These are phyloP conservation scores for Meghimatium bilineatum DNA, from an alignment of 2,888 invertebrate species.

Conservation along the genomic window DNA sequence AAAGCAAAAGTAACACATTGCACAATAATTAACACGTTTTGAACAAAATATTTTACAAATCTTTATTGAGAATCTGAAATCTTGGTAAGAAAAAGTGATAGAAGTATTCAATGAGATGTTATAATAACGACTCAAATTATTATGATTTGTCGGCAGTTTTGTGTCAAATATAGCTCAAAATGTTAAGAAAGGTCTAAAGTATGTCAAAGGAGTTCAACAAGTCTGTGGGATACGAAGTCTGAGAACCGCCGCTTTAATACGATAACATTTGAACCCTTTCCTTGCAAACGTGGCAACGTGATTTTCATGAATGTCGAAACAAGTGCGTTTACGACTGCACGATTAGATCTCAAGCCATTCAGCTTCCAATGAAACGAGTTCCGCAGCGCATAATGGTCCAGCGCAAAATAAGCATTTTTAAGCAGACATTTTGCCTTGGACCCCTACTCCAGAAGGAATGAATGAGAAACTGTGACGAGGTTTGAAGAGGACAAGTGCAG, in stretches of 20 bases:
- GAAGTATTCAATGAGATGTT: no score
- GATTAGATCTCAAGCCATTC: slow-evolving; percentile 2
- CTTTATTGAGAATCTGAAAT: no score
- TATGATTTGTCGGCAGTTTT: no score
- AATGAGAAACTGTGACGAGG: slow-evolving; percentile 4
- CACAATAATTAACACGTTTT: no score
- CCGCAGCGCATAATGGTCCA: background rate
- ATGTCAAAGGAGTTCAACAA: no score
- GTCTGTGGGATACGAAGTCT: background rate
- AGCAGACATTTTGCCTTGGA: slow-evolving; percentile 16
- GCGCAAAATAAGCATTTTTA: slow-evolving; percentile 5
- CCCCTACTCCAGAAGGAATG: background rate
- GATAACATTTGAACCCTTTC: background rate
- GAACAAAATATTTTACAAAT: no score
- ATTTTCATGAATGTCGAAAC: background rate
- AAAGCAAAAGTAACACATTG: no score
- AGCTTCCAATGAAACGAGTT: slow-evolving; percentile 3
- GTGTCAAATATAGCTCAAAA: no score
- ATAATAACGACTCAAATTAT: no score
- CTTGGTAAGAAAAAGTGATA: no score
- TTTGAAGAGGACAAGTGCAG: slow-evolving; percentile 13
- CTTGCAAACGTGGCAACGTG: background rate
- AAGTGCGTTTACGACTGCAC: background rate
- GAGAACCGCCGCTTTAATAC: background rate
- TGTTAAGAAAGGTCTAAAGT: no score